Evolutionary conservation across 2,888 invertebrate species (phyloP).

Genomic region (Drosophila meridionalis): DNA sequence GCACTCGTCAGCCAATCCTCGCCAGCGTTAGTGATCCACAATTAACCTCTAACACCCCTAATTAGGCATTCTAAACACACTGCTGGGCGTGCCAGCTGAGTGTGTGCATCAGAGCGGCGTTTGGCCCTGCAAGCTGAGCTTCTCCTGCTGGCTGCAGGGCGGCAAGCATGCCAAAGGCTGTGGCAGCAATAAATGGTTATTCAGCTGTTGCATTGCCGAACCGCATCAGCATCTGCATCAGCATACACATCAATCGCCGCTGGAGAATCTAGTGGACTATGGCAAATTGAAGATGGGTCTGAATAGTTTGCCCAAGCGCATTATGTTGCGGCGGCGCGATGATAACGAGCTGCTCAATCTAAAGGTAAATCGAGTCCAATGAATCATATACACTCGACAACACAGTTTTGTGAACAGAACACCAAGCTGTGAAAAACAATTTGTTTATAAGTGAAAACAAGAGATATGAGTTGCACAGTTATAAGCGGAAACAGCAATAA

Average conservation of each 20-base stretch:
- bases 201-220: conserved; percentile 89
- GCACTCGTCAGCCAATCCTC: not conserved
- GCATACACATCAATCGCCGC: conserved; percentile 75
- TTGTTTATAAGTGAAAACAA: not conserved
- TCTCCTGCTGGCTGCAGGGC: conserved; percentile 91
- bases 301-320: conserved; percentile 79
- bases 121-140: conserved; percentile 89
- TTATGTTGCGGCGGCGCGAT: conserved; percentile 83
- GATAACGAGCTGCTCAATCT: conserved; percentile 81
- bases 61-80: conserved; percentile 82
- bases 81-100: conserved; percentile 84
- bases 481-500: not conserved
- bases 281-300: conserved; percentile 72
- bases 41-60: not conserved
- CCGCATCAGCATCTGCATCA: conserved; percentile 86
- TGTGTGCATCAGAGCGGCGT: conserved; percentile 86
- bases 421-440: not conserved
- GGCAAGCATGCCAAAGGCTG: conserved; percentile 89
- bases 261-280: conserved; percentile 78
- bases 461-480: not conserved
- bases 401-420: not conserved
- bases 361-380: conserved; percentile 52
- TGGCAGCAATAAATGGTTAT: conserved; percentile 89
- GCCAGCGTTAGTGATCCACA: conserved; percentile 3
- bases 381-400: conserved; percentile 41